A percentile compares a stretch with the other conserved stretches of the same genome.
phyloP scores from a whole-genome alignment of 92 coral and sea anemone species.

The Porites cylindrica region DNA sequence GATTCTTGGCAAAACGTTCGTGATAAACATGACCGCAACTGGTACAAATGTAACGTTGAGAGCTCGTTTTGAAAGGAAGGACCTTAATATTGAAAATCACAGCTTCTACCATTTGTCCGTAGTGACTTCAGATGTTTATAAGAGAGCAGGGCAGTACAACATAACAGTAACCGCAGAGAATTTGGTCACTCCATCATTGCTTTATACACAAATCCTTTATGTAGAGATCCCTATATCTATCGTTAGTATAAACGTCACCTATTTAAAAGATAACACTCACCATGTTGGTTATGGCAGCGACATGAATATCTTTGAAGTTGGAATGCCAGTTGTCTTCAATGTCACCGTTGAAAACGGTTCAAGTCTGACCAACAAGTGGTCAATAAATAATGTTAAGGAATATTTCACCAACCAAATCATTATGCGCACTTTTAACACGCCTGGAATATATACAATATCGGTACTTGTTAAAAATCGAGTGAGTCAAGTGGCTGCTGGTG shows the following conservation, averaged over 20 bases:
- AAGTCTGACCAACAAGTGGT: slow-evolving; percentile 42
- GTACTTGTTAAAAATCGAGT: slow-evolving; percentile 57
- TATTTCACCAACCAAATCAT: slow-evolving; percentile 2
- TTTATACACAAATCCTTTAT: slow-evolving; percentile 31
- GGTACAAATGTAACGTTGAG: slow-evolving; percentile 67
- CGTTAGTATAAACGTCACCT: slow-evolving; percentile 27
- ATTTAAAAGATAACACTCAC: slow-evolving; percentile 4
- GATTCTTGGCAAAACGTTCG: slow-evolving; percentile 55
- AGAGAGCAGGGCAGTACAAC: slow-evolving; percentile 45
- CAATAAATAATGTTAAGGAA: background rate
- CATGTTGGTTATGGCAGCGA: slow-evolving; percentile 57
- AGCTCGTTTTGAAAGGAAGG: slow-evolving; percentile 5
- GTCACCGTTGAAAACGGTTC: slow-evolving; percentile 29
- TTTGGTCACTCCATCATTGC: slow-evolving; percentile 53
- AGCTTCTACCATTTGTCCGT: background rate
- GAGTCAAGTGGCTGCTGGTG: slow-evolving; percentile 30
- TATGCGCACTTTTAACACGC: slow-evolving; percentile 9
- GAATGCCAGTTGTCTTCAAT: slow-evolving; percentile 48
- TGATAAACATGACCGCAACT: slow-evolving; percentile 44
- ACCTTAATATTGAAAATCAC: slow-evolving; percentile 9
- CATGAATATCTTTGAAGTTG: slow-evolving; percentile 53
- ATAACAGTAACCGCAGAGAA: slow-evolving; percentile 62
- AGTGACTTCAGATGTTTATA: slow-evolving; percentile 51
- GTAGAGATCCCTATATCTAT: slow-evolving; percentile 60
- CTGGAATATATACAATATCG: slow-evolving; percentile 40